Base-by-base conservation (phyloP, 2,888 invertebrate species). In the Oithona nana region DNA sequence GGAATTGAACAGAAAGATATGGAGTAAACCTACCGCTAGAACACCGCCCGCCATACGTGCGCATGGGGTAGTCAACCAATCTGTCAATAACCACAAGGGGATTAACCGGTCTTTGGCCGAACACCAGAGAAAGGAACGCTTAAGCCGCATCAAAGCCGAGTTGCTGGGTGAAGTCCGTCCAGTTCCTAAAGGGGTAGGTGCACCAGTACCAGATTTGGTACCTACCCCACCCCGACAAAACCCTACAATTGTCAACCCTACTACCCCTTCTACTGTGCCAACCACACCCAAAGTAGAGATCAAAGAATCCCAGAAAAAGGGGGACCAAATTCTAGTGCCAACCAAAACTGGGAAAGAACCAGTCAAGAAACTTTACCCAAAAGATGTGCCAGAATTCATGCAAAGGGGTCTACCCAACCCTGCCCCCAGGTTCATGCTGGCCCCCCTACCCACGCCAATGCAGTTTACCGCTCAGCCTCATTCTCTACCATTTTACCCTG, bases 261-360 rank as follows among this genome's bases (percentile, higher is more conserved):
- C 39, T 6, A 39, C 39, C 8, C 39, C 39, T 39, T 6, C 39
- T 11, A 16, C 39, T 6, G 8, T 39, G 8, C 22, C 22, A 52
- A 11, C 56, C 13, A 56, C 13, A n/a, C n/a, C 52, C 8, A 8
- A 8, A 13, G 20, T 22, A n/a, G 52, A 8, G 11, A 56, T 8
- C 13, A 56, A 24, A 28, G 26, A 16, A n/a, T 6, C 6, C 8
- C 6, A 39, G 39, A n/a, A n/a, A n/a, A n/a, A n/a, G n/a, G n/a
- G n/a, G n/a, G 29, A 28, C 48, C 52, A 65, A 6, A 29, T 66
- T 26, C 63, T 67, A n/a, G 66, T 67, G 16, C 66, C 67, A 11
- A 67, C 67, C 30, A 67, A 67, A 55, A 66, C 64, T 28, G 67
- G 67, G 13, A 63, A 63, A n/a, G 66, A 66, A 49, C 64, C 62